Conservation (phyloP, 2,113 vertebrate species). For the Pituophis catenifer region DNA sequence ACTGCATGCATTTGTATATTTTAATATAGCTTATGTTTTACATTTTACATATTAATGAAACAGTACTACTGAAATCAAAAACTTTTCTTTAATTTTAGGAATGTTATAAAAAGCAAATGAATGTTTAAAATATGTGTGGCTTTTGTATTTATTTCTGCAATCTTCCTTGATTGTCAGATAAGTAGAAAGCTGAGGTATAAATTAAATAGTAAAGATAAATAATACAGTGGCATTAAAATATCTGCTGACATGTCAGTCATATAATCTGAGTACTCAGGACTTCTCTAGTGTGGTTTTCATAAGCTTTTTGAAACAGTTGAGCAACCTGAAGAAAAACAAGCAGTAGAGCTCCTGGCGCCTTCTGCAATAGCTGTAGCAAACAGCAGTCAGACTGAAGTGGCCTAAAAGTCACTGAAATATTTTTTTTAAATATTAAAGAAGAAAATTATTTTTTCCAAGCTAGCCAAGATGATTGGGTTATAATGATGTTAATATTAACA, state of each 20-base stretch:
- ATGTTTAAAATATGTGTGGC: background rate
- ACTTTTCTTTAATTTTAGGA: background rate
- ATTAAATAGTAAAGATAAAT: background rate
- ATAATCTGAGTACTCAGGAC: background rate
- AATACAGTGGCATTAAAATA: background rate
- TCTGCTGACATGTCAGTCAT: background rate
- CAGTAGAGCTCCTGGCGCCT: background rate
- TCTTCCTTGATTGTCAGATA: background rate
- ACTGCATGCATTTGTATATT: background rate
- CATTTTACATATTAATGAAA: background rate
- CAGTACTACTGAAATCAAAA: background rate
- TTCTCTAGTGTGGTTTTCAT: background rate
- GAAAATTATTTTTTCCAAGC: background rate
- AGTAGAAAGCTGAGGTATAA: background rate
- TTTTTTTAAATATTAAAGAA: background rate
- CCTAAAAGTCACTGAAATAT: background rate
- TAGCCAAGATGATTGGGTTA: background rate
- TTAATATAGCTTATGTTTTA: background rate
- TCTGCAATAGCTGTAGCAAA: background rate
- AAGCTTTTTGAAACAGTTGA: background rate
- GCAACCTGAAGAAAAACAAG: background rate
- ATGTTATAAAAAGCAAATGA: background rate
- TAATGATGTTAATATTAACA: background rate
- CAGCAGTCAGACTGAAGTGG: background rate
- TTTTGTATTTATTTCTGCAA: background rate